Conservation (phyloP, 2,888 invertebrate species). For the Tetragonula carbonaria region DNA sequence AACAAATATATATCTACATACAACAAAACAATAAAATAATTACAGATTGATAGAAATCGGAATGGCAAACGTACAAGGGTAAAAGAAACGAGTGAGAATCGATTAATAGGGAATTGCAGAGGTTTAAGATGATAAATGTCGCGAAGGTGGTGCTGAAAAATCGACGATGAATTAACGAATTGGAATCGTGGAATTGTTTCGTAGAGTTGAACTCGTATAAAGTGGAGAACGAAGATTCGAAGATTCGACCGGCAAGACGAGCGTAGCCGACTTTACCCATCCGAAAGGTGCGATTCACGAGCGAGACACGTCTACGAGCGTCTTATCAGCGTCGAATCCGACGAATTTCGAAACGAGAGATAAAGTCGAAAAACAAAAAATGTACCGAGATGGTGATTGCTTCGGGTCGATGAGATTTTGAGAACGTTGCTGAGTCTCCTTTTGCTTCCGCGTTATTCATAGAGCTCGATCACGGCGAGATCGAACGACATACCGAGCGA, state of each 20-base stretch:
- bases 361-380: background rate
- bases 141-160: conserved; percentile 61
- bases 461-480: conserved; percentile 8
- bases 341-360: background rate
- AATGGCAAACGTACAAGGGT: background rate
- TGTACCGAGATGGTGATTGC: conserved; percentile 36
- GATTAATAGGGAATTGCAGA: background rate
- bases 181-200: conserved; percentile 11
- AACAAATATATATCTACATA: no score
- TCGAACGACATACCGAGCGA: background rate
- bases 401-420: conserved; percentile 11
- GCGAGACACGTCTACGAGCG: conserved; percentile 56
- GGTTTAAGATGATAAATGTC: conserved; percentile 11
- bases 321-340: conserved; percentile 30
- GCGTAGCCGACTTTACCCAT: conserved; percentile 28
- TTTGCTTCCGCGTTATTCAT: conserved; percentile 39
- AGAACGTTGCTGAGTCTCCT: conserved; percentile 18
- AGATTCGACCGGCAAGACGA: conserved; percentile 36
- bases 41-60: no score
- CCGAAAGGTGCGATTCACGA: conserved; percentile 43
- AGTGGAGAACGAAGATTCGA: conserved; percentile 31
- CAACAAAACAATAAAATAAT: no score
- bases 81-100: background rate
- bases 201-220: conserved; percentile 20
- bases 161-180: background rate